Evolutionary conservation across 2,113 vertebrate species (phyloP), one percentile per base, ranked within the genome.

Genomic region (Ammospiza nelsoni): DNA sequence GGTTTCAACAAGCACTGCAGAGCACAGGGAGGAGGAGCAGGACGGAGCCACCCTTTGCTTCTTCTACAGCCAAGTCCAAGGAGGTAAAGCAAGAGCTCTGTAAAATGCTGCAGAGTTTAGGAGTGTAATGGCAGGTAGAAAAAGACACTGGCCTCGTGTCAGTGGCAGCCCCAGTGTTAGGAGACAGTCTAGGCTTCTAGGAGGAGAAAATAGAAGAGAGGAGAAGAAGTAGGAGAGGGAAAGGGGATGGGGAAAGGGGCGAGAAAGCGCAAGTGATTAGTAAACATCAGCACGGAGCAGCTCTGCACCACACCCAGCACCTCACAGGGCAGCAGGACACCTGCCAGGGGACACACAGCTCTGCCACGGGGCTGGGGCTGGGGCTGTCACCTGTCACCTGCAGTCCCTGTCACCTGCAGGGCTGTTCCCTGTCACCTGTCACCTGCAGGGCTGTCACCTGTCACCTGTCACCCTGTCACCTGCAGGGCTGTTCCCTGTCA

Each of bases 181-280:
- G 96, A 98, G 97, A 97, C 97, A 97, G 93, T 92, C 97, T 98
- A 98, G 97, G 97, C 94, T 97, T 98, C 98, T 98, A 97, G 97
- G 98, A 98, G 97, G 95, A 98, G 97, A 98, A 97, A 98, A 98
- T 96, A 93, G 97, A 97, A 97, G 92, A 95, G 92, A 89, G 93
- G 92, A 19, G 20, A 78, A 92, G 84, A 84, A 87, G 90, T 0
- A 86, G 89, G 96, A 94, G 76, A 90, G 91, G 97, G 94, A 89
- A 67, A 93, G 48, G 87, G 97, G 96, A 94, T 58, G 87, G 97
- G 96, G 94, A 92, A 89, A 94, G 96, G 96, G 97, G 97, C 74
- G 59, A 95, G 91, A 98, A 97, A 98, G 98, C 98, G 97, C 95
- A 98, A 97, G 95, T 97, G 24, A 55, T 98, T 98, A 98, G 98